A percentile compares a stretch with the other conserved stretches of the same genome.
These are phyloP conservation scores for Xiphias gladius DNA, from an alignment of 2,113 vertebrate genomes.

Conservation along the genomic window DNA sequence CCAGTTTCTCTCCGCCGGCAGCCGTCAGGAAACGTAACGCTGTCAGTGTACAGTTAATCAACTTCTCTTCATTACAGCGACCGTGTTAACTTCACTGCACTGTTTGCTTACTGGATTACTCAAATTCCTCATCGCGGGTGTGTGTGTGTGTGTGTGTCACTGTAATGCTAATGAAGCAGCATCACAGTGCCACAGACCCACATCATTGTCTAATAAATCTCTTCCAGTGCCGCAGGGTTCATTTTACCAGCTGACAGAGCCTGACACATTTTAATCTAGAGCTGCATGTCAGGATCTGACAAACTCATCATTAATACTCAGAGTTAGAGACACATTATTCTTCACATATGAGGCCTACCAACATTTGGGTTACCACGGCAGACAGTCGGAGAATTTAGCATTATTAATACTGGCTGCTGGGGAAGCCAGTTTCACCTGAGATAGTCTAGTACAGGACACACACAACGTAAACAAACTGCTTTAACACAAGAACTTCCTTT, in stretches of 20 bases:
- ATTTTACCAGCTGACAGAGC: neutral
- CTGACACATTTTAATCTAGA: no score
- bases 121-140: slow-evolving; percentile 4
- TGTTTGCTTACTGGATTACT: neutral
- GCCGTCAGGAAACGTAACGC: slow-evolving; percentile 8
- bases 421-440: no score
- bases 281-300: neutral
- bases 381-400: no score
- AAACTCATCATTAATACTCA: neutral
- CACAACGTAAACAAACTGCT: no score
- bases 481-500: no score
- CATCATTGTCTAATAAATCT: neutral
- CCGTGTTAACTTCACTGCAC: neutral
- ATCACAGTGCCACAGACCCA: neutral
- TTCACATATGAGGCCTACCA: no score
- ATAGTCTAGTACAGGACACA: no score
- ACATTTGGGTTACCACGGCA: no score
- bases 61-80: neutral
- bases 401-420: no score
- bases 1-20: neutral
- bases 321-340: no score
- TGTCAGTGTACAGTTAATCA: neutral
- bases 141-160: slow-evolving; percentile 20
- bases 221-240: neutral
- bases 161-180: slow-evolving; percentile 39